A percentile compares a stretch with the other conserved stretches of the same genome.
Conservation (phyloP, 1,140 invertebrate genomes). For the Lamellibrachia luymesi region DNA sequence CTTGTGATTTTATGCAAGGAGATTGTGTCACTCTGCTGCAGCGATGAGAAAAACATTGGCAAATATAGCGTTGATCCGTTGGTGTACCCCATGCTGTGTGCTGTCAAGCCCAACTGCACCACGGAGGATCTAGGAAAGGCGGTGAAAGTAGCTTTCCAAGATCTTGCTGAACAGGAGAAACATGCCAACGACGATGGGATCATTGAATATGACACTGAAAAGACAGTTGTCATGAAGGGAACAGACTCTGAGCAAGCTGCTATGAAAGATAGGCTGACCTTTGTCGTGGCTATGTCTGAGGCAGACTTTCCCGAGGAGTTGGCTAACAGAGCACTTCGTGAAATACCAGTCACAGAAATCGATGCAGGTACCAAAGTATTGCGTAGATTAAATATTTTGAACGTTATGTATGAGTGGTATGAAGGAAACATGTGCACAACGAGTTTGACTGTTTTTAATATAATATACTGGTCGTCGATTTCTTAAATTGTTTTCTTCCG, state of each 20-base stretch:
- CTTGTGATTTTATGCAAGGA: slow-evolving; percentile 46
- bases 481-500: too few species aligned
- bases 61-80: slow-evolving; percentile 27
- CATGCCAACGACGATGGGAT: not conserved
- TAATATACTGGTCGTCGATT: too few species aligned
- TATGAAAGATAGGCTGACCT: not conserved
- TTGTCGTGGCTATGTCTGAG: not conserved
- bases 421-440: too few species aligned
- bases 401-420: too few species aligned
- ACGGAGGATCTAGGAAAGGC: slow-evolving; percentile 34
- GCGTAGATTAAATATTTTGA: too few species aligned
- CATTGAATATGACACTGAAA: too few species aligned
- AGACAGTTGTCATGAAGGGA: not conserved
- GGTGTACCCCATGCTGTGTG: slow-evolving; percentile 39
- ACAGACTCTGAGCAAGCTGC: not conserved
- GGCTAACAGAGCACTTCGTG: not conserved
- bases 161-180: slow-evolving; percentile 24
- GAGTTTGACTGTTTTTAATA: too few species aligned
- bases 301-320: not conserved
- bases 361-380: not conserved
- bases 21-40: slow-evolving; percentile 29
- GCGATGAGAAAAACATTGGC: not conserved
- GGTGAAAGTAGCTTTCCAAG: slow-evolving; percentile 32
- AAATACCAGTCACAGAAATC: not conserved
- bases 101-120: slow-evolving; percentile 35